Evolutionary conservation across 2,888 invertebrate species (phyloP).

Genomic region (Aporophyla lueneburgensis): DNA sequence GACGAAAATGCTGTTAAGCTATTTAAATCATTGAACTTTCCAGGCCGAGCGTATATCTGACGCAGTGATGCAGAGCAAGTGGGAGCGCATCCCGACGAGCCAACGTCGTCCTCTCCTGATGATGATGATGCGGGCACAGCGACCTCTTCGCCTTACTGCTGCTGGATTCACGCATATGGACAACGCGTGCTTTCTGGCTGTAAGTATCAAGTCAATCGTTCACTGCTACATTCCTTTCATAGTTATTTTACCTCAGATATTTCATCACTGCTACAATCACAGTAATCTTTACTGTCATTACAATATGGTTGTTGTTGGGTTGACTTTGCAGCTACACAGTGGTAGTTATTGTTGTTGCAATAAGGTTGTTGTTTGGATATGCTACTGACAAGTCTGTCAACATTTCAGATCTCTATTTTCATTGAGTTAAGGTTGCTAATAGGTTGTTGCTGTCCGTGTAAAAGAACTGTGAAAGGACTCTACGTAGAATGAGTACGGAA

Average conservation of each 20-base stretch:
- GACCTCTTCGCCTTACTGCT: slow-evolving; percentile 84
- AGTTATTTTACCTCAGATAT: neutral
- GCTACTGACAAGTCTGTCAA: neutral
- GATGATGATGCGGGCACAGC: slow-evolving; percentile 86
- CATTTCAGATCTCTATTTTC: neutral
- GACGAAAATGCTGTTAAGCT: neutral
- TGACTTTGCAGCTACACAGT: neutral
- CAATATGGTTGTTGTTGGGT: neutral
- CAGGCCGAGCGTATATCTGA: slow-evolving; percentile 38
- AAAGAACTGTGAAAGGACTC: neutral
- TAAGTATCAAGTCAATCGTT: neutral
- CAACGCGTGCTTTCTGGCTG: slow-evolving; percentile 76
- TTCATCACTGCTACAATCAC: neutral
- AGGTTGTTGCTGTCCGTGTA: neutral
- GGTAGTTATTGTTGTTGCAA: neutral
- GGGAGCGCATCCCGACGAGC: slow-evolving; percentile 82
- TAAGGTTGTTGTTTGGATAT: neutral
- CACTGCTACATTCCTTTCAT: neutral
- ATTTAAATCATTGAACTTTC: fast-evolving
- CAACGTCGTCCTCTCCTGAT: slow-evolving; percentile 78
- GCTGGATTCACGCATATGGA: slow-evolving; percentile 88
- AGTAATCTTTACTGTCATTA: neutral
- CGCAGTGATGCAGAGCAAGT: slow-evolving; percentile 74
- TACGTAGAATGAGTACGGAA: neutral
- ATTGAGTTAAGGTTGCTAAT: neutral